phyloP scores from a whole-genome alignment of 1,140 invertebrate genomes.

The Aphis craccivora region DNA sequence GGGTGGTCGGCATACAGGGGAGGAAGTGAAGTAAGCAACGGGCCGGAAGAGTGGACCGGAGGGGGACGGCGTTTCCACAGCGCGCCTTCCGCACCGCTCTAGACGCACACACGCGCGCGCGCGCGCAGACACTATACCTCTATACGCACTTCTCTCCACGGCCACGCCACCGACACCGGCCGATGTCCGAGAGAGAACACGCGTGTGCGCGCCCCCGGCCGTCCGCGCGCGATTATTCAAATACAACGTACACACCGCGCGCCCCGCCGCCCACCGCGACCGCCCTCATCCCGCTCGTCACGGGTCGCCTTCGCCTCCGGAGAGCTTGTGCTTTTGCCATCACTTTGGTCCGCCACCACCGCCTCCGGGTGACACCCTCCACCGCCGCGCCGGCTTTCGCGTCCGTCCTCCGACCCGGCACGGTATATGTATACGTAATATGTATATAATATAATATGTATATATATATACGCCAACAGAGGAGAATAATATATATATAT shows the following conservation, averaged over 20 bases:
- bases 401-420: neutral
- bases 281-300: neutral
- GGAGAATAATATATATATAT: neutral
- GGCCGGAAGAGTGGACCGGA: constrained; percentile 1
- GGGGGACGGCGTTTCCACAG: neutral
- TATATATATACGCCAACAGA: neutral
- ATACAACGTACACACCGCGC: constrained; percentile 29
- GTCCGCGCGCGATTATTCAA: constrained; percentile 58
- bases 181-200: constrained; percentile 57
- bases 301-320: constrained; percentile 5
- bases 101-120: neutral
- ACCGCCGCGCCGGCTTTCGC: neutral
- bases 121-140: neutral
- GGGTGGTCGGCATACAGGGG: neutral
- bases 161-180: constrained; percentile 32
- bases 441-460: neutral
- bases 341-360: constrained; percentile 53
- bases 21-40: constrained; percentile 40
- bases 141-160: constrained; percentile 27
- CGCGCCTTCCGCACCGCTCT: no score
- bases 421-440: no score
- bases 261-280: neutral
- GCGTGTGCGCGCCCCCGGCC: constrained; percentile 46
- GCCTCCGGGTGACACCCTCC: constrained; percentile 50
- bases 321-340: constrained; percentile 55